Evolutionary conservation across 2,113 vertebrate species (phyloP).

Genomic region (Bufo gargarizans): DNA sequence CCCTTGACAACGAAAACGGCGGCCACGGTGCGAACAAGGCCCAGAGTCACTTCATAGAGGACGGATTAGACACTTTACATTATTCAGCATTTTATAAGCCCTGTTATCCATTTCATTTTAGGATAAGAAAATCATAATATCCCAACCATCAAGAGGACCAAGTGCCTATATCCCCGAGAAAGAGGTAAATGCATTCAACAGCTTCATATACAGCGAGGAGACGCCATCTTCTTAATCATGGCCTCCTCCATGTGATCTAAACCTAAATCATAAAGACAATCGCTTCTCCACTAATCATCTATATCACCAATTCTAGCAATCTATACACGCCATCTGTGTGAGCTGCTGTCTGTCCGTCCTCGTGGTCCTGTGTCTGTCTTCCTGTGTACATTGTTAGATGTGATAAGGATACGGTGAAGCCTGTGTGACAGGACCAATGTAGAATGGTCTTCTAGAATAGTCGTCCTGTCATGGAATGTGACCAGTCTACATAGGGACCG

Average conservation of each 20-base stretch:
- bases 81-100: constrained; percentile 27
- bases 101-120: constrained; percentile 64
- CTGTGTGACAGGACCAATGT: background rate
- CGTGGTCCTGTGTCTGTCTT: background rate
- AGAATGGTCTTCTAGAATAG: too few species aligned
- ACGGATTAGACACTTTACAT: background rate
- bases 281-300: background rate
- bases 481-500: background rate
- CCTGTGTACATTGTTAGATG: too few species aligned
- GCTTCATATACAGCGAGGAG: background rate
- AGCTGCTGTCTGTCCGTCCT: background rate
- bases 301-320: background rate
- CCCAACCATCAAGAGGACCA: constrained; percentile 80
- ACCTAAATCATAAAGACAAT: background rate
- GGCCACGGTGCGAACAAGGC: background rate
- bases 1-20: too few species aligned
- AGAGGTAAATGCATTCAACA: constrained; percentile 71
- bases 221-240: background rate
- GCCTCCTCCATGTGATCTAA: background rate
- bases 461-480: too few species aligned
- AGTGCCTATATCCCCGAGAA: constrained; percentile 89
- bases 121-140: constrained; percentile 79
- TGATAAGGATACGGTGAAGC: background rate
- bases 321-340: background rate
- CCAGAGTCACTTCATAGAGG: background rate